Percentiles rank a stretch among this genome's conserved stretches.
Conservation (phyloP, 2,888 invertebrate genomes). For the Hyalella azteca region DNA sequence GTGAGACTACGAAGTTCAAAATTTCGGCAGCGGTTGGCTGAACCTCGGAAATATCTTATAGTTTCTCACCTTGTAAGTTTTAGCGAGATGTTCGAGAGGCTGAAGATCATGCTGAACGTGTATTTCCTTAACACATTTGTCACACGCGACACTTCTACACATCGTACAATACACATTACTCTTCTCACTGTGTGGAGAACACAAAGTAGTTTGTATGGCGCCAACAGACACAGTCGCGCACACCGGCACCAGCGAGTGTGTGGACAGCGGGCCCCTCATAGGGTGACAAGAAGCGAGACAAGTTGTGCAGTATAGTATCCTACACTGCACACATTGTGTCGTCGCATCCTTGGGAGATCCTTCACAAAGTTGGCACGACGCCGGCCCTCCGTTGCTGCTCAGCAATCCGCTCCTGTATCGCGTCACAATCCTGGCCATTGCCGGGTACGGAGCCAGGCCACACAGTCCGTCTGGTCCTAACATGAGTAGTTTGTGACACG, state of each 20-base stretch:
- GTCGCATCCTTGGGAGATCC: constrained; percentile 76
- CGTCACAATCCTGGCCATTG: constrained; percentile 87
- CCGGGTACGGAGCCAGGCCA: constrained; percentile 86
- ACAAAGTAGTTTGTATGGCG: constrained; percentile 63
- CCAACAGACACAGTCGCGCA: constrained; percentile 59
- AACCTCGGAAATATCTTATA: no score
- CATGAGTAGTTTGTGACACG: constrained; percentile 87
- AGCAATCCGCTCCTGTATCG: constrained; percentile 72
- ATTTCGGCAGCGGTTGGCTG: no score
- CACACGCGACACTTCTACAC: constrained; percentile 66
- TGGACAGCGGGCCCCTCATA: constrained; percentile 59
- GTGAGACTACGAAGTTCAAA: no score
- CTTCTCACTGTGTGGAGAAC: constrained; percentile 82
- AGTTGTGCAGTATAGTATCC: constrained; percentile 51
- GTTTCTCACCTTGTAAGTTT: constrained; percentile 88
- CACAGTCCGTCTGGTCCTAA: constrained; percentile 94
- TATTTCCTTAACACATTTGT: constrained; percentile 20
- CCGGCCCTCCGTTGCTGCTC: constrained; percentile 37
- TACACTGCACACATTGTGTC: constrained; percentile 63
- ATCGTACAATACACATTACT: constrained; percentile 88
- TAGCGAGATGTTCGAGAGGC: constrained; percentile 87
- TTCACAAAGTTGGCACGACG: constrained; percentile 79
- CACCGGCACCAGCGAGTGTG: constrained; percentile 66
- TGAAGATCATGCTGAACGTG: constrained; percentile 80
- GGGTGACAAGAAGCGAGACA: constrained; percentile 58